A percentile compares a stretch with the other conserved stretches of the same genome.
phyloP scores from a whole-genome alignment of 2,113 vertebrate genomes.

The Ascaphus truei region DNA sequence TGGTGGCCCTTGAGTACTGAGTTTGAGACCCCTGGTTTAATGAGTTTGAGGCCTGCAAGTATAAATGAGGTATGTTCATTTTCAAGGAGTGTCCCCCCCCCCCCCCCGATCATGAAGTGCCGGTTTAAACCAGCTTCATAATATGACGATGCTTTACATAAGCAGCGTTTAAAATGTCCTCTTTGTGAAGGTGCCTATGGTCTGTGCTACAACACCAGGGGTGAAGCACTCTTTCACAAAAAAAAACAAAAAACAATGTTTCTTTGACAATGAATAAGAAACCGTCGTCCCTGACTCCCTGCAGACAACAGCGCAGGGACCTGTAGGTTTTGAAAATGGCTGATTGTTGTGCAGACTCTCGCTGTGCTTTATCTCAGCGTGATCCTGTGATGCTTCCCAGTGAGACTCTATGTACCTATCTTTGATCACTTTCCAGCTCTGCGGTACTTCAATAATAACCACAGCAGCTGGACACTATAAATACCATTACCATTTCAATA shows the following conservation, averaged over 20 bases:
- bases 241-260: not conserved
- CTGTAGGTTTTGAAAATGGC: not conserved
- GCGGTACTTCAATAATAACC: not conserved
- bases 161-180: not conserved
- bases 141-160: not conserved
- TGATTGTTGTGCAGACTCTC: slow-evolving; percentile 12
- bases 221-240: not conserved
- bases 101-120: no score
- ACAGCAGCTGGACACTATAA: not conserved
- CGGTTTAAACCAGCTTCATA: no score
- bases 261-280: not conserved
- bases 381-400: not conserved
- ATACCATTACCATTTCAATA: not conserved
- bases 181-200: no score
- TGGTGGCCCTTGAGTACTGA: no score
- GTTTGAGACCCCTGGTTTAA: no score
- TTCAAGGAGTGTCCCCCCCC: no score
- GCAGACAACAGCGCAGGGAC: not conserved
- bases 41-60: no score
- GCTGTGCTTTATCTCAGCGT: not conserved
- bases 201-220: not conserved
- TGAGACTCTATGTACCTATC: not conserved
- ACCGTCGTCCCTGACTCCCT: not conserved
- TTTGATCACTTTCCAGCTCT: slow-evolving; percentile 9
- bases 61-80: no score